Conservation (phyloP, 2,113 vertebrate genomes). For the Axis porcinus region DNA sequence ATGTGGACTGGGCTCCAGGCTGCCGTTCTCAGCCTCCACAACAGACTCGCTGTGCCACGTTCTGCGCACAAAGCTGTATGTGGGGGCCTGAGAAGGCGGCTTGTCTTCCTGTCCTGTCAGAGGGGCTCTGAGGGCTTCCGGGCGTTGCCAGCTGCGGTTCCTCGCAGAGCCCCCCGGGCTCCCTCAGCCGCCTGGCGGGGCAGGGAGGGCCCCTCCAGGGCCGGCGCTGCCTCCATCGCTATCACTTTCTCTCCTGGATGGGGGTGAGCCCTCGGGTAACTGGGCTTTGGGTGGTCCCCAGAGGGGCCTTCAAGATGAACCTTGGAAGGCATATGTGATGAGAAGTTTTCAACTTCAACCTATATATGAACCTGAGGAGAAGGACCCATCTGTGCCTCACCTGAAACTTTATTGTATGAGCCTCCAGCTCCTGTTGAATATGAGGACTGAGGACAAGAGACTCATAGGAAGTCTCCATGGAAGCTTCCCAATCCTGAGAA, state of each 20-base stretch:
- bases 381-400: no score
- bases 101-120: fast-evolving
- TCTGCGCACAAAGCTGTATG: not conserved
- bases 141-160: fast-evolving
- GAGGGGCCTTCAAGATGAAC: fast-evolving
- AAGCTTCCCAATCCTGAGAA: no score
- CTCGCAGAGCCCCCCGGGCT: fast-evolving
- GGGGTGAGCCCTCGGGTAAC: no score
- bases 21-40: not conserved
- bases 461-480: not conserved
- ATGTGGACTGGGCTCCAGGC: not conserved
- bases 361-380: no score
- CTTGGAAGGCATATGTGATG: no score
- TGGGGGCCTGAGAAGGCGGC: fast-evolving
- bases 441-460: no score
- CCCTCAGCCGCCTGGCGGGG: fast-evolving
- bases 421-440: no score
- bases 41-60: fast-evolving
- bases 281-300: not conserved
- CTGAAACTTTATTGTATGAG: no score
- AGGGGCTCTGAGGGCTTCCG: no score
- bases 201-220: no score
- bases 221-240: fast-evolving
- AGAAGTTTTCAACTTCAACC: not conserved
- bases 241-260: not conserved